A percentile compares a stretch with the other conserved stretches of the same genome.
Evolutionary conservation across 37 sponge, comb jelly and placozoan genomes (phyloP).

Genomic region (Halichondria panicea): DNA sequence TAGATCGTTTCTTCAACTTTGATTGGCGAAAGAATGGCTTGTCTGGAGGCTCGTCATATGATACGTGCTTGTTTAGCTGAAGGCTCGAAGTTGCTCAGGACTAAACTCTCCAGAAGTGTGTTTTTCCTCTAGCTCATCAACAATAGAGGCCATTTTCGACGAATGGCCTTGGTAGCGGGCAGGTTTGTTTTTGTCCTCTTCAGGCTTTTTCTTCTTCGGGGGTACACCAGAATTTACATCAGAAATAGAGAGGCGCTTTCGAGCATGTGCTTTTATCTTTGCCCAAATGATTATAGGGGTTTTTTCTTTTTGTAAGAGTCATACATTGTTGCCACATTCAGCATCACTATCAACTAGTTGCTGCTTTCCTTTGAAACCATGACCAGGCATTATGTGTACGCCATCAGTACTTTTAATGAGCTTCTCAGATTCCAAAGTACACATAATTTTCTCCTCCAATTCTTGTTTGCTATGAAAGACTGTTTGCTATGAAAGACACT

Average conservation of each 20-base stretch:
- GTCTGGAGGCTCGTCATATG: constrained; percentile 44
- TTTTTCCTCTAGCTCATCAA: constrained; percentile 20
- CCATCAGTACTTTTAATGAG: neutral
- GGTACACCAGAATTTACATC: neutral
- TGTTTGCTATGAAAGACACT: too few species aligned
- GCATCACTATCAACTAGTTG: neutral
- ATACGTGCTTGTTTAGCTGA: constrained; percentile 35
- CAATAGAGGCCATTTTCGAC: constrained; percentile 38
- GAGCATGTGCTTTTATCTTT: constrained; percentile 2
- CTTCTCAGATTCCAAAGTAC: neutral
- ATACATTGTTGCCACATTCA: constrained; percentile 17
- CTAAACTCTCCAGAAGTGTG: constrained; percentile 5
- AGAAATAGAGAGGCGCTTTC: constrained; percentile 3
- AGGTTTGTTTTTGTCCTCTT: neutral
- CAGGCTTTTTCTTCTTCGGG: constrained; percentile 4
- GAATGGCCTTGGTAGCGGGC: constrained; percentile 7
- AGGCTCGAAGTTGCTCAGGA: constrained; percentile 40
- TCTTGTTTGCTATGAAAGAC: neutral
- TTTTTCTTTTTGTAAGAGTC: too few species aligned
- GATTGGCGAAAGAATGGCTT: constrained; percentile 45
- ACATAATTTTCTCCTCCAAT: neutral
- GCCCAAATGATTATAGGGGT: constrained; percentile 8
- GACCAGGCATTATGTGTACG: constrained; percentile 16
- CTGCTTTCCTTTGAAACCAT: constrained; percentile 39
- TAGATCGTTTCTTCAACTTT: too few species aligned